Conservation (phyloP, 2,113 vertebrate species). For the Melierax canorus region DNA sequence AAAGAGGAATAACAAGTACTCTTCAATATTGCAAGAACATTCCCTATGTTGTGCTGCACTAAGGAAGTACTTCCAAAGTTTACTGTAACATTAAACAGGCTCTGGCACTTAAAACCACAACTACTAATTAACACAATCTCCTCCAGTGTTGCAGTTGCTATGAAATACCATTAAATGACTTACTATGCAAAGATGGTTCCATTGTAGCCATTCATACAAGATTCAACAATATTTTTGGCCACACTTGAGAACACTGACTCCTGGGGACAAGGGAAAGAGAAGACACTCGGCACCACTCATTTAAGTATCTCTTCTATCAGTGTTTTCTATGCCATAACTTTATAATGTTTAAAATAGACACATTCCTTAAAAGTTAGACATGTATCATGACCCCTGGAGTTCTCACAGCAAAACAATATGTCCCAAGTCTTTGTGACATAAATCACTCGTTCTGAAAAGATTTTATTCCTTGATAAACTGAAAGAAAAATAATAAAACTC, state of each 20-base stretch:
- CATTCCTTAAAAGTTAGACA: background rate
- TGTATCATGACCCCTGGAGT: background rate
- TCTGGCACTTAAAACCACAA: background rate
- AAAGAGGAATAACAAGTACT: background rate
- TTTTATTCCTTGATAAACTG: background rate
- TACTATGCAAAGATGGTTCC: slow-evolving; percentile 99
- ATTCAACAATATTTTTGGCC: slow-evolving; percentile 92
- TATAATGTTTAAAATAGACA: accelerated
- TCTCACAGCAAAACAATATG: background rate
- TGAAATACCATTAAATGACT: slow-evolving; percentile 61
- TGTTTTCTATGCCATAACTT: background rate
- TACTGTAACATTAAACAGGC: background rate
- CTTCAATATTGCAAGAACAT: background rate
- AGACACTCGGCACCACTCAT: background rate
- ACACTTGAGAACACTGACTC: slow-evolving; percentile 91
- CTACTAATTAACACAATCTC: background rate
- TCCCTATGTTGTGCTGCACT: background rate
- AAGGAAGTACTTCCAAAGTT: background rate
- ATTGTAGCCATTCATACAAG: slow-evolving; percentile 95
- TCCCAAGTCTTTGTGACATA: background rate
- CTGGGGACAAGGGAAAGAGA: slow-evolving; percentile 65
- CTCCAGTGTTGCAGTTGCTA: background rate
- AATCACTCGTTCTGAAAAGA: background rate
- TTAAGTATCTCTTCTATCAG: background rate
- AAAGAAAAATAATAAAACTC: background rate